phyloP scores from a whole-genome alignment of 2,113 vertebrate species.

The Maccullochella peelii region DNA sequence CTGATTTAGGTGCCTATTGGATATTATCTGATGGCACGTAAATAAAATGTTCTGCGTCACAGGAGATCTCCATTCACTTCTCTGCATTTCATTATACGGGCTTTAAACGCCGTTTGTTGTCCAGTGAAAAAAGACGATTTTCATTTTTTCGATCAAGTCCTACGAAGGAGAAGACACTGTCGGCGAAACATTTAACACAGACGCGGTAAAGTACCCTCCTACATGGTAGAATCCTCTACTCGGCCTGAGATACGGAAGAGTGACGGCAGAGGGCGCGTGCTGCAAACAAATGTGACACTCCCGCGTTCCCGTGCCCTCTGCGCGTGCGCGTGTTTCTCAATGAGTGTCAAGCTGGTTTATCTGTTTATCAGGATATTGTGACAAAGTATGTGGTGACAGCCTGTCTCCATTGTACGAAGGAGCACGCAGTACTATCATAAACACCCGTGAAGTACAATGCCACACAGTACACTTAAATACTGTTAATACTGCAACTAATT shows the following conservation, averaged over 20 bases:
- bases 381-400: not conserved
- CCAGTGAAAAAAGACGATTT: too few relatives aligned
- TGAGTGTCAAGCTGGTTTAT: not conserved
- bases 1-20: not conserved
- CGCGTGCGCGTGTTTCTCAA: not conserved
- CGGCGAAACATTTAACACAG: not conserved
- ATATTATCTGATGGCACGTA: not conserved
- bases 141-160: too few relatives aligned
- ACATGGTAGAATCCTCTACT: not conserved
- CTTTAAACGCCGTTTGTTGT: not conserved
- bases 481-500: not conserved
- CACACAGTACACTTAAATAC: not conserved
- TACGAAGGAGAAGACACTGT: not conserved
- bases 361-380: not conserved
- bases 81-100: not conserved
- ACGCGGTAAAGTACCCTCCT: not conserved
- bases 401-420: not conserved
- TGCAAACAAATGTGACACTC: not conserved
- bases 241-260: not conserved
- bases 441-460: not conserved
- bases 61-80: not conserved
- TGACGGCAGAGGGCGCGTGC: slow-evolving; percentile 45
- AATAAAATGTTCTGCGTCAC: not conserved
- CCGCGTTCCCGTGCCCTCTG: not conserved
- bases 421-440: not conserved